Base-by-base conservation (phyloP, 92 coral and sea anemone species). In the Zoanthus gigantus region DNA sequence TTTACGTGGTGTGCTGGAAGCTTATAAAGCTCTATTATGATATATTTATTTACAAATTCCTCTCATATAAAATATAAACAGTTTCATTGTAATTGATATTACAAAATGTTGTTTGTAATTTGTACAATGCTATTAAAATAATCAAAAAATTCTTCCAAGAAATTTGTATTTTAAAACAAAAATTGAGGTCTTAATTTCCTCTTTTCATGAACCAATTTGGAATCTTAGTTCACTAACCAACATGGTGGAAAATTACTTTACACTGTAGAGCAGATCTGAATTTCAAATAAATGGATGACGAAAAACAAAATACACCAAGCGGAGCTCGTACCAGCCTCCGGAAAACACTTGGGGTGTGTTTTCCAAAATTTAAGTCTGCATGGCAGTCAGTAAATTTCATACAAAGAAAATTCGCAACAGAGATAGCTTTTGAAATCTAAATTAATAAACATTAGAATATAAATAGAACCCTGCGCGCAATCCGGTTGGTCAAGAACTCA, bases 51-150 rank as follows among this genome's bases (percentile, higher is more conserved):
- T 92, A 92, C 94, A 92, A 92, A 65, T 81, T 81, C 85, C 85
- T 90, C 90, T 87, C 73, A 66, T 92, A 92, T 90, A 92, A 92
- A 92, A 92, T 92, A 92, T 92, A 92, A 87, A 92, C 94, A 92
- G 85, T 81, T 81, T 23, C 85, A 81, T 81, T 81, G 85, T 68
- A 81, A 81, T 66, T 81, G 47, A 65, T 81, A 81, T 66, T 81
- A 81, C 85, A 81, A 81, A 45, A 60, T 29, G 85, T 81, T 75
- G 63, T 66, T 79, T 31, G 45, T 47, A n/a, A 17, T 80, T 81
- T 80, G 75, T 65, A 81, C 85, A 81, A 53, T 16, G 44, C 85
- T 81, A 81, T 65, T 81, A 81, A 81, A 81, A 81, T 66, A 81
- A 81, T 81, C 75, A 53, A 81, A 61, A 45, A 81, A 66, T 44